phyloP scores from a whole-genome alignment of 2,113 vertebrate species.

The Nesogale talazaci region DNA sequence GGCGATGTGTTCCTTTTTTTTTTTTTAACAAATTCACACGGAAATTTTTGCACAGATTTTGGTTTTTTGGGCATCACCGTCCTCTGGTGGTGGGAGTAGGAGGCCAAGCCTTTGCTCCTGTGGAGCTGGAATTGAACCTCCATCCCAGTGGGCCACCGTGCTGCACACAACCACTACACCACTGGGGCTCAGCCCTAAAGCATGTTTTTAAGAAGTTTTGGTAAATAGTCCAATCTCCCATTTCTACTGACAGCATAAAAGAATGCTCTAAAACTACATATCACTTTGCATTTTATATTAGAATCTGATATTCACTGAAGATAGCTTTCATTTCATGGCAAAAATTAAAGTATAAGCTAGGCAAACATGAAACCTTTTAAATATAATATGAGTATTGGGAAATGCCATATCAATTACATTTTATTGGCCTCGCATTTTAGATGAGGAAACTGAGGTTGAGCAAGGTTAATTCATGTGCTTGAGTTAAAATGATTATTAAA shows the following conservation, averaged over 20 bases:
- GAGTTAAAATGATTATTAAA: conserved; percentile 39
- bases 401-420: neutral
- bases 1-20: neutral
- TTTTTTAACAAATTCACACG: neutral
- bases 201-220: neutral
- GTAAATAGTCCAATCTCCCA: neutral
- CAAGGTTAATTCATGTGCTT: neutral
- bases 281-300: neutral
- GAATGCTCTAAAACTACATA: neutral
- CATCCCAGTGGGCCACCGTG: too few relatives aligned
- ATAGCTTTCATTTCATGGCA: neutral
- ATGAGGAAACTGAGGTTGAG: neutral
- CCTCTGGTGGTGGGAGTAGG: too few relatives aligned
- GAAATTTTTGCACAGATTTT: neutral
- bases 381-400: neutral
- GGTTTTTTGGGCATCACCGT: too few relatives aligned
- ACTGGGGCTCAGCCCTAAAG: too few relatives aligned
- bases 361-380: conserved; percentile 24
- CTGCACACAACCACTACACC: too few relatives aligned
- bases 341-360: neutral
- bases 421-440: neutral
- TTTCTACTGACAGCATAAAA: neutral
- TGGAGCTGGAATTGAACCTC: too few relatives aligned
- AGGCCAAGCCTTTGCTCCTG: too few relatives aligned
- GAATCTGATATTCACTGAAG: neutral